Percentiles rank a stretch among this genome's conserved stretches.
Conservation (phyloP, 2,888 invertebrate species). For the Microdon myrmicae region DNA sequence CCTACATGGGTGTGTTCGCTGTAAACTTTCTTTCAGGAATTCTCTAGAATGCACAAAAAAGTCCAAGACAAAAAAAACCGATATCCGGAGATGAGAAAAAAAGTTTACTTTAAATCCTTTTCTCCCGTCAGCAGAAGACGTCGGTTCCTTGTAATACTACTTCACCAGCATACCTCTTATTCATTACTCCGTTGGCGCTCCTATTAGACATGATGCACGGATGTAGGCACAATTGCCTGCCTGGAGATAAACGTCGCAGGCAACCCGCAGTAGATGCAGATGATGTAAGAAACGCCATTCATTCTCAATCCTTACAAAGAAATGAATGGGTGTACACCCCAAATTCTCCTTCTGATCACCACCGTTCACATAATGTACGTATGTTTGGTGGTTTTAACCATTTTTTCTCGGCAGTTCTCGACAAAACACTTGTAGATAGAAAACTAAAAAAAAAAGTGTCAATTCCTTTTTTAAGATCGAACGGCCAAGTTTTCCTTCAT, state of each 20-base stretch:
- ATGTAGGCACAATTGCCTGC: conserved; percentile 34
- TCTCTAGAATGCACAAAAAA: conserved; percentile 2
- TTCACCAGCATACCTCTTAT: conserved; percentile 6
- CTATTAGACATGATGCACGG: conserved; percentile 27
- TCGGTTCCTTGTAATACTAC: neutral
- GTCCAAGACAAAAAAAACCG: neutral
- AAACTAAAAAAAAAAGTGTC: conserved; percentile 3
- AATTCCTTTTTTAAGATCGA: neutral
- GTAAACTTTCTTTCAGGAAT: conserved; percentile 27
- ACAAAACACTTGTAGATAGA: too few species aligned
- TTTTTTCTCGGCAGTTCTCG: neutral
- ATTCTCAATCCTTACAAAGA: neutral
- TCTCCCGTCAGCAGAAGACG: conserved; percentile 8
- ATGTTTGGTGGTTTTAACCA: conserved; percentile 10
- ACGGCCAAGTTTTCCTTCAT: conserved; percentile 41
- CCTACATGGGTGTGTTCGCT: conserved; percentile 16
- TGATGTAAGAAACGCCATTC: conserved; percentile 20
- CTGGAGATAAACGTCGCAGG: conserved; percentile 21
- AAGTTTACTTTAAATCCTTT: conserved; percentile 37
- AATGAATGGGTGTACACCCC: neutral
- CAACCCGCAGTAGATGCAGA: conserved; percentile 10
- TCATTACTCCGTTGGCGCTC: conserved; percentile 35
- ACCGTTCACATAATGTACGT: conserved; percentile 10
- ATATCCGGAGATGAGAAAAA: too few species aligned
- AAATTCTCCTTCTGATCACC: neutral